Evolutionary conservation across 2,797 vertebrate genomes (phyloP).

Genomic region (Alectoris magna): DNA sequence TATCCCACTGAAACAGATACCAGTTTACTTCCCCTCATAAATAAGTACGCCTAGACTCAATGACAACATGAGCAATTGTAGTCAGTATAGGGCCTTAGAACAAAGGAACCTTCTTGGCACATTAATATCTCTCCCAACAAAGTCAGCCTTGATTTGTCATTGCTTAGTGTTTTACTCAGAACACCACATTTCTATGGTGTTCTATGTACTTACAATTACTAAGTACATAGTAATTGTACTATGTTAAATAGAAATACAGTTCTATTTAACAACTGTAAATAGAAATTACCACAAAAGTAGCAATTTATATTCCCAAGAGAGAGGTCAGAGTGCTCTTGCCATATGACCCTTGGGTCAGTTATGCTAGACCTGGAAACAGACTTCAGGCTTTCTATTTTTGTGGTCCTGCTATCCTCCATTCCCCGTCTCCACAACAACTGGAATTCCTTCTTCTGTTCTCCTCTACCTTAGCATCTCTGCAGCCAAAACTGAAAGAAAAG

Average conservation of each 20-base stretch:
- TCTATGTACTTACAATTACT: too few relatives aligned
- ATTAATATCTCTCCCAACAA: not conserved
- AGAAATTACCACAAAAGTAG: not conserved
- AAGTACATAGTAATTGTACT: too few relatives aligned
- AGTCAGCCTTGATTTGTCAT: conserved; percentile 1
- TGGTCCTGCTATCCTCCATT: conserved; percentile 11
- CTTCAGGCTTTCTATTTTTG: conserved; percentile 39
- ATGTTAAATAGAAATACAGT: too few relatives aligned
- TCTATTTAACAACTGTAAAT: not conserved
- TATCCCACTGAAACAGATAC: not conserved
- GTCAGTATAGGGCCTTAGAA: not conserved
- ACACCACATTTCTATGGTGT: not conserved
- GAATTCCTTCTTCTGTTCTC: not conserved
- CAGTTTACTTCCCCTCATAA: not conserved
- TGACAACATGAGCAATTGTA: not conserved
- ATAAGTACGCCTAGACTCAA: not conserved
- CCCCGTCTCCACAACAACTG: not conserved
- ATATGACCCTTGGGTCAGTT: not conserved
- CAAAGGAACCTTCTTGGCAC: not conserved
- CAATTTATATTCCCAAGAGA: conserved; percentile 17
- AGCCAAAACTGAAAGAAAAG: not conserved
- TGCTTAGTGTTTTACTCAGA: not conserved
- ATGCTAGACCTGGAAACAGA: conserved; percentile 39
- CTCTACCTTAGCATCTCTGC: not conserved
- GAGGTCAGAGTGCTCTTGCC: not conserved